Conservation (phyloP, 2,888 invertebrate genomes). For the Opisthograptis luteolata region DNA sequence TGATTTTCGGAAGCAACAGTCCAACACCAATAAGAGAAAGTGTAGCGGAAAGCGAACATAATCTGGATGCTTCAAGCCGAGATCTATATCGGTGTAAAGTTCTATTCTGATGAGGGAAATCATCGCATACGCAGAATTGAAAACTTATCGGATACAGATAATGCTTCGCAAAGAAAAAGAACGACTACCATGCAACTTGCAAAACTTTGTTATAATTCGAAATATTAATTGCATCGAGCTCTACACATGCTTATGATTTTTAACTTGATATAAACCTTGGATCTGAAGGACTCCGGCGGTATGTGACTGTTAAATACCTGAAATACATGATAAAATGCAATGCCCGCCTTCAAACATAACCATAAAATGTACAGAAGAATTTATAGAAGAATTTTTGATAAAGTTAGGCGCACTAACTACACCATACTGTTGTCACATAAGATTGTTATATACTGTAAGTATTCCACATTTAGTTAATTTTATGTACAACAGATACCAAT, state of each 20-base stretch:
- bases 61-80: constrained; percentile 31
- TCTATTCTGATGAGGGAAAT: constrained; percentile 2
- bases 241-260: constrained; percentile 81
- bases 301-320: constrained; percentile 98
- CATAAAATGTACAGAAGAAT: constrained; percentile 31
- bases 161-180: constrained; percentile 18
- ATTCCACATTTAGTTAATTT: not conserved
- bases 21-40: constrained; percentile 63
- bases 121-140: constrained; percentile 9
- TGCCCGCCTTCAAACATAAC: constrained; percentile 58
- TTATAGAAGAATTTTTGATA: constrained; percentile 36
- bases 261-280: constrained; percentile 91
- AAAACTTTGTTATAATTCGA: constrained; percentile 52
- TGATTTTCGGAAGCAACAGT: constrained; percentile 45
- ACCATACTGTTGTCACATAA: not conserved
- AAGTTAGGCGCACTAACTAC: constrained; percentile 26
- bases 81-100: not conserved
- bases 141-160: constrained; percentile 16
- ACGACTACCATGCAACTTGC: constrained; percentile 65
- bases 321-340: constrained; percentile 85
- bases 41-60: constrained; percentile 56
- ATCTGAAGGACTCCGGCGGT: constrained; percentile 96
- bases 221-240: constrained; percentile 59
- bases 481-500: not conserved
- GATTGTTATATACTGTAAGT: not conserved